Evolutionary conservation across 2,888 invertebrate genomes (phyloP), one percentile per base, ranked within the genome.

Genomic region (Strigamia crassipes): DNA sequence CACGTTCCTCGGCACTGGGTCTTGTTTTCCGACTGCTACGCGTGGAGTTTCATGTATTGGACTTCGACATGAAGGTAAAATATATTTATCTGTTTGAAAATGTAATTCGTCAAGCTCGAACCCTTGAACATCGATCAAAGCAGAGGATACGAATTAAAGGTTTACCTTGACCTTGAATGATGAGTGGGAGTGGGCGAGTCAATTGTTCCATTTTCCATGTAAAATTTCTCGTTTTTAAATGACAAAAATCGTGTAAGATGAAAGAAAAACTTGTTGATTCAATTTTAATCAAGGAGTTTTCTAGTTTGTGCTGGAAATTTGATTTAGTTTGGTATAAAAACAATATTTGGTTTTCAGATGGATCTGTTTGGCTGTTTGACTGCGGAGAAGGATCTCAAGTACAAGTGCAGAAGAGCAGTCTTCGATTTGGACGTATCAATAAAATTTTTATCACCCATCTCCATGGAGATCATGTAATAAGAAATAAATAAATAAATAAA

Each of bases 301-400:
- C 1, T 27, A 6, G 6, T 13, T 23, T 10, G 66, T 66, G 66
- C 6, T 66, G 66, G 27, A 21, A 8, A 13, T 27, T 13, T 66
- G 23, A 66, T 38, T 79, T 13, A n/a, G 18, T 42, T 21, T n/a
- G 15, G n/a, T 41, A 13, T 2, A 79, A 12, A 41, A n/a, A 41
- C 5, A 41, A 34, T 66, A 15, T 27, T 27, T 12, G 8, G 10
- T 66, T 66, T 82, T n/a, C 83, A 88, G 88, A 87, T 85, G 88
- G 87, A 27, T 84, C 84, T 46, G 85, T 87, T 9, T 89, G 89
- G 88, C 83, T 89, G 83, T 88, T 89, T 86, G 89, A 89, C 83
- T 89, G 89, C 85, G 89, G 89, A 41, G 89, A 89, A 85, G 88
- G 89, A 15, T 87, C 89, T 10, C 89, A 89, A 84, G 86, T 87